These are phyloP conservation scores for Petroica traversi DNA, from an alignment of 2,113 vertebrate species.

Conservation along the genomic window DNA sequence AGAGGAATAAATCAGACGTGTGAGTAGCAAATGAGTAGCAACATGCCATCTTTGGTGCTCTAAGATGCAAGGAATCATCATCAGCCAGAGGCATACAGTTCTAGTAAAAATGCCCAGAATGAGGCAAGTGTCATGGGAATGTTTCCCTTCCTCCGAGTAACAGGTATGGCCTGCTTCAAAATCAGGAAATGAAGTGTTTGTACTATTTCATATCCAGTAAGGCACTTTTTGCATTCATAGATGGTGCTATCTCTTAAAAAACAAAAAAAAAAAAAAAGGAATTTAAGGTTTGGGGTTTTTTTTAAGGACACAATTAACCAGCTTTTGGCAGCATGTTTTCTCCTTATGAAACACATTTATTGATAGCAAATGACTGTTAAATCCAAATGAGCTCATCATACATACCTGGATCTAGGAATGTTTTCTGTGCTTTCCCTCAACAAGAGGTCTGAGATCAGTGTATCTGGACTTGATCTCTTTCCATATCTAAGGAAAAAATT, in stretches of 20 bases:
- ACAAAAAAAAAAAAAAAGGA: background rate
- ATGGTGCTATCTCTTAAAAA: background rate
- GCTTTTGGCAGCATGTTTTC: background rate
- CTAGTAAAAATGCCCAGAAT: background rate
- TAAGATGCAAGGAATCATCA: background rate
- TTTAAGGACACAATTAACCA: background rate
- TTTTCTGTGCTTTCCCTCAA: slow-evolving; percentile 90
- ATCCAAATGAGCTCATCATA: background rate
- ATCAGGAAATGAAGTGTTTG: background rate
- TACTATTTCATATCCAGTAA: background rate
- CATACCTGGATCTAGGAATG: slow-evolving; percentile 86
- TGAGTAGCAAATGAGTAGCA: background rate
- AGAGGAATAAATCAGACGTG: background rate
- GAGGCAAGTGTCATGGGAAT: background rate
- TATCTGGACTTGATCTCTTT: slow-evolving; percentile 91
- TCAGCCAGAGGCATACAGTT: background rate
- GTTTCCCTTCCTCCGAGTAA: background rate
- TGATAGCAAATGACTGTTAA: background rate
- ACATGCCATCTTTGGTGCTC: background rate
- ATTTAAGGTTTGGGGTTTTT: background rate
- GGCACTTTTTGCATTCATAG: background rate
- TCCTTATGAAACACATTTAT: background rate
- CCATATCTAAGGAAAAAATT: slow-evolving; percentile 83
- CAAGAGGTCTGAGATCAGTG: slow-evolving; percentile 90
- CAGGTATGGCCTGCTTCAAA: background rate